Base-by-base conservation (phyloP, 2,888 invertebrate genomes). In the Elysia crispata region DNA sequence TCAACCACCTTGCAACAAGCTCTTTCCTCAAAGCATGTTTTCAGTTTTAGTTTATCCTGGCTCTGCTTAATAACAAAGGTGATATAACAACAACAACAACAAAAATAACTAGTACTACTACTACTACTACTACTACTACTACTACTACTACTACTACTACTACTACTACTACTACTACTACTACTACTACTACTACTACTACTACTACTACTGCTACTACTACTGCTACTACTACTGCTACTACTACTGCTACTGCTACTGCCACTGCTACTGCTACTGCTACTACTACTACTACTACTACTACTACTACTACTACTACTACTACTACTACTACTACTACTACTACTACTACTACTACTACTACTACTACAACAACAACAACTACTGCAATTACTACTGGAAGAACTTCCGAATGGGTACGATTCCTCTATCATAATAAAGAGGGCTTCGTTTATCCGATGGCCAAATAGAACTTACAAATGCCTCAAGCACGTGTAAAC, bases 291-390 rank as follows among this genome's bases (percentile, higher is more conserved):
- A 54, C 54, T 54, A 54, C 54, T 70, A 70, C 62, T 76, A 28
- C 76, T 62, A 62, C 76, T 76, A 76, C 76, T 76, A 76, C 76
- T 76, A 76, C 60, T 76, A 23, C 76, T 76, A 60, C 60, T 76
- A 76, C 76, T 76, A 76, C 76, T 76, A 76, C 76, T 76, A 62
- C 76, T 76, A 25, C 76, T 76, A 76, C 62, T 62, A 76, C 76
- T 76, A 76, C 76, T 76, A 30, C 54, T 54, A 54, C 54, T 54
- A 54, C 54, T n/a, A n/a, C n/a, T n/a, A n/a, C n/a, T n/a, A n/a
- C n/a, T n/a, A n/a, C n/a, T 54, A 54, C 54, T 54, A 54, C 54
- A 15, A 54, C 54, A 15, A 54, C 54, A 15, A 54, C n/a, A n/a
- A n/a, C n/a, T n/a, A n/a, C n/a, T n/a, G n/a, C n/a, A n/a, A n/a